These are phyloP conservation scores for Tenthredo scrophulariae DNA, from an alignment of 2,888 invertebrate species.

Conservation along the genomic window DNA sequence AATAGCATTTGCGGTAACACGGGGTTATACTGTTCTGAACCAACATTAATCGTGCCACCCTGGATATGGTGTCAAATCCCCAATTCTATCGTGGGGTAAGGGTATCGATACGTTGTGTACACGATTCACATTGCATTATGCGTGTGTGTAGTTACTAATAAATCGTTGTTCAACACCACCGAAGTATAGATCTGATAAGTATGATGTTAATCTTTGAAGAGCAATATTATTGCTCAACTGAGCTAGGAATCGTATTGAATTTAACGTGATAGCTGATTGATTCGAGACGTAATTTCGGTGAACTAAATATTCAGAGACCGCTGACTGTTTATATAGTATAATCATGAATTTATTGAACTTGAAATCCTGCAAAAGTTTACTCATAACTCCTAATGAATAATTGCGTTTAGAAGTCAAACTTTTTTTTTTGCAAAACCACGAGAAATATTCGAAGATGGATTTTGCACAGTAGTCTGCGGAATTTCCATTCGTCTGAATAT, in stretches of 20 bases:
- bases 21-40: neutral
- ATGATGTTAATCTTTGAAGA: neutral
- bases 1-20: slow-evolving; percentile 29
- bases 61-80: slow-evolving; percentile 12
- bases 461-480: neutral
- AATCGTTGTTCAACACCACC: too few species aligned
- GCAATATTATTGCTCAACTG: neutral
- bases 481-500: neutral
- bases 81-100: slow-evolving; percentile 20
- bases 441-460: neutral
- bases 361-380: neutral
- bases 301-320: neutral
- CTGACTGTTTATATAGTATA: neutral
- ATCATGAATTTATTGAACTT: neutral
- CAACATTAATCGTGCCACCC: neutral
- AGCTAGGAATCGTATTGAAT: neutral
- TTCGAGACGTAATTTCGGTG: neutral
- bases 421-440: neutral
- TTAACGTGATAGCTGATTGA: neutral
- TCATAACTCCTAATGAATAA: neutral
- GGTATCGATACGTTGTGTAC: neutral
- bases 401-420: neutral
- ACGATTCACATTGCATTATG: neutral
- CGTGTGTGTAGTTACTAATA: neutral
- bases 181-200: neutral